These are phyloP conservation scores for Brachystomella parvula DNA, from an alignment of 1,140 invertebrate genomes.

Conservation along the genomic window DNA sequence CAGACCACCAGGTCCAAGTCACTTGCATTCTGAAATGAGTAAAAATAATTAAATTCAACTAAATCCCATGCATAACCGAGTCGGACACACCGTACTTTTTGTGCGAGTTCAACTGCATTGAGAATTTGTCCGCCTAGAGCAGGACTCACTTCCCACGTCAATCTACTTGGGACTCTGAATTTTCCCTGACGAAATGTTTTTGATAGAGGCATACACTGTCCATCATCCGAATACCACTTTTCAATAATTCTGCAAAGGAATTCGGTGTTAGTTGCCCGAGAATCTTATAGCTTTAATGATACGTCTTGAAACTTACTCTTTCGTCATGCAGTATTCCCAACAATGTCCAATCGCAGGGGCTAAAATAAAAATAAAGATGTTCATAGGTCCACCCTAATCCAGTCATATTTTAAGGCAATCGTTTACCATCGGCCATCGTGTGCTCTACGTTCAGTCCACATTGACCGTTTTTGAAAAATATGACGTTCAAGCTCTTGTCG, in stretches of 20 bases:
- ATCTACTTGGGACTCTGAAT: slow-evolving; percentile 36
- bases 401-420: slow-evolving; percentile 2
- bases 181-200: slow-evolving; percentile 41
- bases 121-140: slow-evolving; percentile 39
- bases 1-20: slow-evolving; percentile 47
- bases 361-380: not conserved
- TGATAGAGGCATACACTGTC: slow-evolving; percentile 42
- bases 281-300: too few relatives aligned
- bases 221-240: slow-evolving; percentile 43
- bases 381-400: not conserved
- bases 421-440: slow-evolving; percentile 43
- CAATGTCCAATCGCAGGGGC: slow-evolving; percentile 53
- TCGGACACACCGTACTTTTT: slow-evolving; percentile 38
- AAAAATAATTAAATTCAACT: slow-evolving; percentile 12
- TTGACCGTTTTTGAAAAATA: slow-evolving; percentile 46
- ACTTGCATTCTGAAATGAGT: slow-evolving; percentile 43
- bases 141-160: slow-evolving; percentile 42
- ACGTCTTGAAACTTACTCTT: too few relatives aligned
- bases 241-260: slow-evolving; percentile 41
- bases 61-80: slow-evolving; percentile 15
- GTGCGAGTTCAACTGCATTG: slow-evolving; percentile 39
- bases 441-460: slow-evolving; percentile 54
- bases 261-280: not conserved
- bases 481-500: slow-evolving; percentile 47
- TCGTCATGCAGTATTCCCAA: slow-evolving; percentile 48